phyloP scores from a whole-genome alignment of 1,140 invertebrate genomes.

The Aphidius ervi region DNA sequence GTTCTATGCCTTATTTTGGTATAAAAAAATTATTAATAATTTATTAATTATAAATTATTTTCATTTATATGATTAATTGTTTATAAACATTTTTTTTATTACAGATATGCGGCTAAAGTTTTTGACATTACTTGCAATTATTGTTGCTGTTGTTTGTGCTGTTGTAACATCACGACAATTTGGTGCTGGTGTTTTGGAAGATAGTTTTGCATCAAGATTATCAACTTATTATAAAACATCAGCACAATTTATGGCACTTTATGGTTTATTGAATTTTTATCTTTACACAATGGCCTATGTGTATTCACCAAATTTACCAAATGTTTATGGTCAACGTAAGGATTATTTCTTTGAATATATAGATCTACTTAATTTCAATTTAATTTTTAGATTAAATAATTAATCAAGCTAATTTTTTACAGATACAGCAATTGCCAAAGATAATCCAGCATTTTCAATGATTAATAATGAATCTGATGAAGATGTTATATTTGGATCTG shows the following conservation, averaged over 20 bases:
- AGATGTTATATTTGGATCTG: constrained; percentile 93
- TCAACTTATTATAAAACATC: constrained; percentile 85
- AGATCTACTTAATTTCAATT: neutral
- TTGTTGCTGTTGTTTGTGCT: constrained; percentile 76
- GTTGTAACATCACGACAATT: constrained; percentile 78
- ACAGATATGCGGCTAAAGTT: constrained; percentile 89
- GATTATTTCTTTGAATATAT: constrained; percentile 11
- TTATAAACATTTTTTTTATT: constrained; percentile 23
- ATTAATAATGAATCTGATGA: constrained; percentile 93
- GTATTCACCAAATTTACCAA: constrained; percentile 80
- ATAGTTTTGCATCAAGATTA: constrained; percentile 87
- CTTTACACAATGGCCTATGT: constrained; percentile 92
- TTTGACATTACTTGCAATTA: constrained; percentile 78
- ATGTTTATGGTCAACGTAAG: constrained; percentile 71
- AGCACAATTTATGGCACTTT: constrained; percentile 91
- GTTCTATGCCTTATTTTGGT: constrained; percentile 97
- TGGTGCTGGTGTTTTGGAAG: constrained; percentile 83
- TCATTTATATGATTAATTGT: constrained; percentile 11
- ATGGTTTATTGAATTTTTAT: constrained; percentile 93
- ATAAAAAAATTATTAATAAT: constrained; percentile 37
- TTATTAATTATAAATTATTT: constrained; percentile 9
- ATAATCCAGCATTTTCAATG: constrained; percentile 97
- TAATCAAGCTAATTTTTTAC: constrained; percentile 25
- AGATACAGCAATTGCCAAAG: constrained; percentile 90
- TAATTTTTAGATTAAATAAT: neutral